Conservation (phyloP, 2,113 vertebrate genomes). For the Silurus asotus region DNA sequence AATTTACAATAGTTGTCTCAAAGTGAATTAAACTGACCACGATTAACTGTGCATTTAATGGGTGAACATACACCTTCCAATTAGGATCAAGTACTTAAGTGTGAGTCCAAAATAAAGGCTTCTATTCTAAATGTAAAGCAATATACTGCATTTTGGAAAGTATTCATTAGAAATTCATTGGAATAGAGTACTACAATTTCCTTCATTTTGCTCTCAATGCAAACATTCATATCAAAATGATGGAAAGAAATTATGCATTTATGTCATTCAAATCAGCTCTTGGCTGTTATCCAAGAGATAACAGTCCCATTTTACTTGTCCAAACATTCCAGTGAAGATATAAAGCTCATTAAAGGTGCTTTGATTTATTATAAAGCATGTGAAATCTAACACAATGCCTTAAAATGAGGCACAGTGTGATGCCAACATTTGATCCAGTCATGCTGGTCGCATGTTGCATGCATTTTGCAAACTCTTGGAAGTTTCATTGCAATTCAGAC, state of each 20-base stretch:
- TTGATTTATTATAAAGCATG: not conserved
- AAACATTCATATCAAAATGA: not conserved
- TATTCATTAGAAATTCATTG: no score
- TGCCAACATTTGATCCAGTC: not conserved
- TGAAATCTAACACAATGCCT: not conserved
- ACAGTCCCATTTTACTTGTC: not conserved
- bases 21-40: no score
- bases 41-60: no score
- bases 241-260: not conserved
- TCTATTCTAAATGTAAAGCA: not conserved
- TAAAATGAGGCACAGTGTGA: not conserved
- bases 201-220: not conserved
- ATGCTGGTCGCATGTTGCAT: not conserved
- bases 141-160: not conserved
- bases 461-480: not conserved
- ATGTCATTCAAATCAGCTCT: not conserved
- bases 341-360: not conserved
- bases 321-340: not conserved
- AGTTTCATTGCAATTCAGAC: not conserved
- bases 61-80: no score
- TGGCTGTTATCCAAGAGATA: not conserved
- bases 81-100: no score
- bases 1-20: no score
- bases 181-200: not conserved
- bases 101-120: not conserved